Evolutionary conservation across 2,113 vertebrate genomes (phyloP), one percentile per base, ranked within the genome.

Genomic region (Lutjanus erythropterus): DNA sequence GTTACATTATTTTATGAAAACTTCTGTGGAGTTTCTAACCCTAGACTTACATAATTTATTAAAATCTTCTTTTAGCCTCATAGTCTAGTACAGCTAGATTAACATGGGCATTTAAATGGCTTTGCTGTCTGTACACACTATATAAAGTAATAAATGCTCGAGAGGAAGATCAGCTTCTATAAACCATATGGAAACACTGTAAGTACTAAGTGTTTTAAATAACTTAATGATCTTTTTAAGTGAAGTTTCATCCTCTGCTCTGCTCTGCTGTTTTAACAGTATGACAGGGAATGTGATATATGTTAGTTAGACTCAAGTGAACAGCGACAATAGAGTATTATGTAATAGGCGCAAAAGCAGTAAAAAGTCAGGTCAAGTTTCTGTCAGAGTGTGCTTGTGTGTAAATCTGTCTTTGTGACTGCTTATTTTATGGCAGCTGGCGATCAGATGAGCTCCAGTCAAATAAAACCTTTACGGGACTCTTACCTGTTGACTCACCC

Each of bases 291-390:
- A 19, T 18, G 14, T 56, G 61, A 42, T 35, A 42, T 35, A 64
- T 39, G 60, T 60, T 56, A 50, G 11, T 33, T 29, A 50, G 56
- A 65, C 12, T 3, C 14, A 2, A 14, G 37, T 41, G 1, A 67
- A 12, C 9, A 1, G 14, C 15, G n/a, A 75, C 70, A 84, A 68
- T 35, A 69, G 35, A 46, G 64, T 33, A 31, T 47, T 78, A 65
- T 69, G 21, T 29, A 72, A 67, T 35, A 10, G n/a, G 35, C 41
- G 69, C 65, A 21, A 73, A 68, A 64, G 49, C 23, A 66, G 46
- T 72, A 49, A 41, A 61, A 58, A 42, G 37, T 53, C 23, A 44
- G 10, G 5, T 56, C 35, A 59, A 25, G 56, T 75, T 58, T 14
- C 60, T 44, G 37, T 15, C 6, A 16, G 33, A 35, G 39, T 67